phyloP scores from a whole-genome alignment of 2,113 vertebrate species.

The Alligator mississippiensis region DNA sequence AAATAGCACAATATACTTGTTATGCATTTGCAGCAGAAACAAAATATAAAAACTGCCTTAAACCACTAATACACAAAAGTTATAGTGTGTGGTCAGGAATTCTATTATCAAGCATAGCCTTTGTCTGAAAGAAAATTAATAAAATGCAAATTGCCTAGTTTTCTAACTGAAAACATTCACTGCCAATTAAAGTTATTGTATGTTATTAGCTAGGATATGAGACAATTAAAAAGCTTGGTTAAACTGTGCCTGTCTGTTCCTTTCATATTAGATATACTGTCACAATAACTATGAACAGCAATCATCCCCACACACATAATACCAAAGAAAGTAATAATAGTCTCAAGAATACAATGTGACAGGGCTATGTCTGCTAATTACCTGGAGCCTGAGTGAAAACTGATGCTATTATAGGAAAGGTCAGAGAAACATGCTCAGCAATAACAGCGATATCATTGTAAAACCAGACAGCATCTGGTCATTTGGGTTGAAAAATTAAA shows the following conservation, averaged over 20 bases:
- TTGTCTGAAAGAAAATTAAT: conserved; percentile 32
- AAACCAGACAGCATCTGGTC: background rate
- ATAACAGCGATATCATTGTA: background rate
- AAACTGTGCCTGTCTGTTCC: conserved; percentile 11
- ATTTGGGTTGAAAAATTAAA: too few relatives aligned
- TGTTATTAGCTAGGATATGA: conserved; percentile 20
- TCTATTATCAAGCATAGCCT: background rate
- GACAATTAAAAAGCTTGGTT: conserved; percentile 45
- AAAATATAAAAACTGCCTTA: background rate
- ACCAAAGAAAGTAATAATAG: conserved; percentile 24
- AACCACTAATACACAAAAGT: conserved; percentile 3
- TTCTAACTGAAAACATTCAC: conserved; percentile 42
- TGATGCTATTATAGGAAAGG: background rate
- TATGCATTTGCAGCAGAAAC: background rate
- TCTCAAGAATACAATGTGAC: conserved; percentile 12
- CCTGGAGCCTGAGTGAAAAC: conserved; percentile 15
- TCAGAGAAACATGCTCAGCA: background rate
- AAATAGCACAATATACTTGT: background rate
- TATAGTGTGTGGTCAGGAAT: background rate
- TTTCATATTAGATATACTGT: conserved; percentile 9
- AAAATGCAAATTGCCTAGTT: background rate
- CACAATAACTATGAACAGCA: background rate
- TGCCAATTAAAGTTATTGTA: conserved; percentile 25
- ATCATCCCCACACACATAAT: background rate
- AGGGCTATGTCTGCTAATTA: conserved; percentile 41